Evolutionary conservation across 1,140 invertebrate genomes (phyloP).

Genomic region (Frieseomelitta varia): DNA sequence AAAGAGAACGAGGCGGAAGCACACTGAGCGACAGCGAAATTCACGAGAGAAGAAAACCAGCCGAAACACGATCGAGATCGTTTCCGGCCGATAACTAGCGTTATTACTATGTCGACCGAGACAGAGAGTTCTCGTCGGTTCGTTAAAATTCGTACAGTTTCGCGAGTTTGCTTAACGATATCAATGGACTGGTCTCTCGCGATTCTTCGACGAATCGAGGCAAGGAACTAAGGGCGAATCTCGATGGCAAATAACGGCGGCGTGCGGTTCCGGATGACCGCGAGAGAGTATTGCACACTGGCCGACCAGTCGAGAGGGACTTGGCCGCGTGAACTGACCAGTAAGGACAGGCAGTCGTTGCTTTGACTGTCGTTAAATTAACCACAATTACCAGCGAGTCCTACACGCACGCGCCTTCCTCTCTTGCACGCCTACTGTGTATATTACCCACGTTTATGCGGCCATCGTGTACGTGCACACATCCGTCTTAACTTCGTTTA

Average conservation of each 20-base stretch:
- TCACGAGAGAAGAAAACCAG: neutral
- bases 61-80: neutral
- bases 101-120: neutral
- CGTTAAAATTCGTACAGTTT: neutral
- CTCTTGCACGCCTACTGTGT: constrained; percentile 37
- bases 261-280: constrained; percentile 14
- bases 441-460: constrained; percentile 26
- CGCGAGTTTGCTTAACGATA: neutral
- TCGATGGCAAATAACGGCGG: constrained; percentile 20
- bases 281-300: neutral
- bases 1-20: neutral
- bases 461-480: constrained; percentile 8
- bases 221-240: neutral
- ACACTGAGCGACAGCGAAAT: too few species aligned
- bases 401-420: constrained; percentile 56
- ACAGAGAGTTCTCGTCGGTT: neutral
- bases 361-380: constrained; percentile 76
- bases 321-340: constrained; percentile 67
- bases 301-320: constrained; percentile 42
- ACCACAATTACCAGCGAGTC: constrained; percentile 74
- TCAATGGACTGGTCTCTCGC: neutral
- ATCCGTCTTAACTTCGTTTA: constrained; percentile 37
- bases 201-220: neutral
- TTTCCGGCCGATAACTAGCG: neutral
- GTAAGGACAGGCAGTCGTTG: constrained; percentile 60